Conservation (phyloP, 2,113 vertebrate genomes). For the Dicaeum eximium region DNA sequence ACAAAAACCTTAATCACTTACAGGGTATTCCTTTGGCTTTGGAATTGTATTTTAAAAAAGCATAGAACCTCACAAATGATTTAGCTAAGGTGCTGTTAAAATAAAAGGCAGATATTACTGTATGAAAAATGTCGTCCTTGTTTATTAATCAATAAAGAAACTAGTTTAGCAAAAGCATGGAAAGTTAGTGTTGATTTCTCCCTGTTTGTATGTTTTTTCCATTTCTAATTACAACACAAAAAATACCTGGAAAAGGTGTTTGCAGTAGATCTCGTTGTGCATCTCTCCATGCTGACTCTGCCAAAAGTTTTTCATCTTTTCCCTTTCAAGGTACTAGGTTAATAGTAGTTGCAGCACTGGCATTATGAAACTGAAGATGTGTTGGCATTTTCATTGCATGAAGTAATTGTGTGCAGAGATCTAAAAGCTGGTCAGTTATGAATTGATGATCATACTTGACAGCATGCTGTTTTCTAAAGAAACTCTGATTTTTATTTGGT, state of each 20-base stretch:
- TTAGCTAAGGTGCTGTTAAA: background rate
- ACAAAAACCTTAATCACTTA: background rate
- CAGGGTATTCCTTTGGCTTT: background rate
- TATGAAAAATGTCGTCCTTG: background rate
- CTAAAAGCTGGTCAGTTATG: background rate
- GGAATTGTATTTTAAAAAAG: background rate
- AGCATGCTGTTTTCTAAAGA: background rate
- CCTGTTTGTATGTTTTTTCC: background rate
- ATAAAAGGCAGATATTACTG: background rate
- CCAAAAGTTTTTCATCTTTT: background rate
- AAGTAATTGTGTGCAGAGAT: background rate
- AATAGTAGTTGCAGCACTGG: background rate
- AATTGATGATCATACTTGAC: background rate
- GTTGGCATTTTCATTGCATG: background rate
- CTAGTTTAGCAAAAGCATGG: background rate
- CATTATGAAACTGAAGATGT: background rate
- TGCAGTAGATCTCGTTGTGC: background rate
- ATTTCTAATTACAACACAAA: background rate
- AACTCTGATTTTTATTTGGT: background rate
- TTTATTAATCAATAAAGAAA: background rate
- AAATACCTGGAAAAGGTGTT: background rate
- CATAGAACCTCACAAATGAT: background rate
- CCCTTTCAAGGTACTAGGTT: background rate
- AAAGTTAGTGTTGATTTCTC: background rate
- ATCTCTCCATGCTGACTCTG: background rate